Base-by-base conservation (phyloP, 2,888 invertebrate species). In the Ectobius pallidus region DNA sequence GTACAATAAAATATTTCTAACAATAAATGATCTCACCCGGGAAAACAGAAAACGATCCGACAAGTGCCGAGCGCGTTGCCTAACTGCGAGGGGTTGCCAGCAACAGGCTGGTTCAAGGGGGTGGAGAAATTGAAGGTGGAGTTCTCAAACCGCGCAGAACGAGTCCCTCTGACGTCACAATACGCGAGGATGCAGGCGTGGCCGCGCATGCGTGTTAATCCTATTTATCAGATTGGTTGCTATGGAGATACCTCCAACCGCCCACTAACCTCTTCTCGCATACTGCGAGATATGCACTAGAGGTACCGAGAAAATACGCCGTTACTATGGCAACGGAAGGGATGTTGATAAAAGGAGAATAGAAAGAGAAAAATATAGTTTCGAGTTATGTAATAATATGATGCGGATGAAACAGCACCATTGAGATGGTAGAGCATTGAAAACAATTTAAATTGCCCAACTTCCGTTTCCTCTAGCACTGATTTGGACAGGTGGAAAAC, bases 101-200 rank as follows among this genome's bases (percentile, higher is more conserved):
- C 84, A 84, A 84, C 84, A 84, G 84, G 84, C 84, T 81, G 81
- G 16, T 9, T 9, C 27, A 18, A 78, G 78, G 79, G 78, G 78
- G 78, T 3, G 65, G 55, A 22, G 39, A 49, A 25, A 18, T 22
- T n/a, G 65, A 39, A 34, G 67, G 67, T 39, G 67, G 61, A 42
- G 44, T 44, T 27, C 11, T n/a, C 58, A 39, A 39, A 42, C 39
- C 70, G 32, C 27, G 14, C 65, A 22, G 30, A 69, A 58, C 25
- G 46, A 20, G 27, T 39, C 25, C 71, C 32, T 52, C 55, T 73
- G 73, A 61, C 74, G 74, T 74, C 71, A 72, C 68, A 22, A 32
- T 25, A 70, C 46, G 70, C 39, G 72, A 61, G 27, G 62, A 20
- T 25, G 34, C 44, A 68, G 72, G 72, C 70, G 74, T 65, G 72